Base-by-base conservation (phyloP, 2,797 vertebrate genomes). In the Chromis chromis region DNA sequence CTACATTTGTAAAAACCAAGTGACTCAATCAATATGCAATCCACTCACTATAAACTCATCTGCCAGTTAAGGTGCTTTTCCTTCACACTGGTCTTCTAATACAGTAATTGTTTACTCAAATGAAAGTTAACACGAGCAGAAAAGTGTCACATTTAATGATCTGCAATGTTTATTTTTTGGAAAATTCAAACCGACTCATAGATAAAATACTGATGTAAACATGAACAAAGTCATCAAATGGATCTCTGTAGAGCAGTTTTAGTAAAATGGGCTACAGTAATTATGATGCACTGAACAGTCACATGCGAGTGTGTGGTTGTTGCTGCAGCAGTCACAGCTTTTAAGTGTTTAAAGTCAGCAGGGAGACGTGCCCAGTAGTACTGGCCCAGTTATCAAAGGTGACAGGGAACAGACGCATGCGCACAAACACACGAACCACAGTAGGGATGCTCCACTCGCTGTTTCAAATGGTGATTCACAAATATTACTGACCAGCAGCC, bases 301-400 rank as follows among this genome's bases (percentile, higher is more conserved):
- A 49, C 49, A 40, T 33, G n/a, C 4, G 2, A 49, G 46, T 50
- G 60, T 55, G 58, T 25, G 40, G 25, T 49, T 74, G 28, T 46
- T 39, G 1, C 10, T 39, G 54, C 54, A 72, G 66, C 39, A 54
- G 65, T 65, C 52, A 56, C 50, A 33, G 63, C 40, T 53, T 74
- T 63, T 42, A 59, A 66, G 52, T 71, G 73, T 72, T 84, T 69
- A 33, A 70, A 73, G 31, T 78, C 85, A 81, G 68, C 64, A 53
- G 82, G 80, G 64, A 81, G 49, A 68, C 10, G 27, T 44, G 70
- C 79, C 67, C 77, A 59, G 69, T 10, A 56, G 71, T 56, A 62
- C 31, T 84, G 78, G 56, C 81, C 78, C 56, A 85, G 52, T 82
- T 86, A 81, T 69, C 55, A 82, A 76, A 86, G 75, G 76, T 81